A percentile compares a stretch with the other conserved stretches of the same genome.
These are phyloP conservation scores for Charaxes varanes DNA, from an alignment of 1,140 invertebrate species.

Conservation along the genomic window DNA sequence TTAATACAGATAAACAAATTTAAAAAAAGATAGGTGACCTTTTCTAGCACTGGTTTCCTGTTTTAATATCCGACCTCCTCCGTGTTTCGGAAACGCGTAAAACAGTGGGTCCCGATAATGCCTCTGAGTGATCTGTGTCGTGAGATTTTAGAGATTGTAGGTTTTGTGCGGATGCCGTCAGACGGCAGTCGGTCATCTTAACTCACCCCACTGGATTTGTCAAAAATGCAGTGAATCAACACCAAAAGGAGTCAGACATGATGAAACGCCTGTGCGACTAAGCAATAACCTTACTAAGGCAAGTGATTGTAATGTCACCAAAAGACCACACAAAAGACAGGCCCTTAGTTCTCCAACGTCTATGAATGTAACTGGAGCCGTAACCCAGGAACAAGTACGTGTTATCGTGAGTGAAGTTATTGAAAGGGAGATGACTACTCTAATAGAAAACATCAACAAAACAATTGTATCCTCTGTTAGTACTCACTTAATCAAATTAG, in stretches of 20 bases:
- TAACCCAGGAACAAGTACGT: background rate
- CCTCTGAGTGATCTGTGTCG: too few relatives aligned
- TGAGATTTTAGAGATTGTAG: too few relatives aligned
- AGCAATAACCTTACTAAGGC: background rate
- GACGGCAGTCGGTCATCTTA: too few relatives aligned
- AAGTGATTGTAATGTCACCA: conserved; percentile 3
- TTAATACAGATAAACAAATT: too few relatives aligned
- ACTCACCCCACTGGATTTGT: conserved; percentile 4
- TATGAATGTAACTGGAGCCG: background rate
- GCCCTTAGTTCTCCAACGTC: conserved; percentile 6
- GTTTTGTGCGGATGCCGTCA: too few relatives aligned
- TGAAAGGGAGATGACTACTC: background rate
- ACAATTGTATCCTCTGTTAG: background rate
- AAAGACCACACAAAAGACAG: conserved; percentile 7
- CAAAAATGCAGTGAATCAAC: background rate
- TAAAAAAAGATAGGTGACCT: too few relatives aligned
- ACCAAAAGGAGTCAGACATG: conserved; percentile 1
- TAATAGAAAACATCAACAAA: conserved; percentile 3
- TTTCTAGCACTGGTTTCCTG: too few relatives aligned
- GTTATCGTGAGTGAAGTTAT: background rate
- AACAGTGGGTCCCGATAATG: too few relatives aligned
- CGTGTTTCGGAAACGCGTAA: too few relatives aligned
- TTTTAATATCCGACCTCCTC: too few relatives aligned
- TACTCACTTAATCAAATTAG: background rate
- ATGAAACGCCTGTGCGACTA: conserved; percentile 1